phyloP scores from a whole-genome alignment of 2,888 invertebrate genomes.

The Drosophila cognata region DNA sequence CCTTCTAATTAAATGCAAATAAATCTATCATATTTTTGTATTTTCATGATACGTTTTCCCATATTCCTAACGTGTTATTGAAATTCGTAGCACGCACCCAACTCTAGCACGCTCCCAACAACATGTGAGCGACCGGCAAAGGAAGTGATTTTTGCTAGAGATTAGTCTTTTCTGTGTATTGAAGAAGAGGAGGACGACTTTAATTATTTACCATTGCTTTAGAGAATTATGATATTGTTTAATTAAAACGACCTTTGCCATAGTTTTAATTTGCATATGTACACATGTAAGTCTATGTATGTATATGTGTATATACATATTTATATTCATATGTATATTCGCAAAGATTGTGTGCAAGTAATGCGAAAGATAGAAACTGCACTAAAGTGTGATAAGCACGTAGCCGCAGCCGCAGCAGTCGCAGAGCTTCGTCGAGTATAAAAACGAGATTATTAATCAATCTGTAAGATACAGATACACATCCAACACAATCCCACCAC shows the following conservation, averaged over 20 bases:
- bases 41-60: neutral
- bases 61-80: neutral
- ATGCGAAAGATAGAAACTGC: slow-evolving; percentile 67
- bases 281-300: neutral
- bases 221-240: slow-evolving; percentile 54
- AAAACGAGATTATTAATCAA: slow-evolving; percentile 79
- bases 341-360: slow-evolving; percentile 34
- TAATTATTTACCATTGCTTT: slow-evolving; percentile 26
- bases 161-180: slow-evolving; percentile 8
- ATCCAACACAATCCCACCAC: slow-evolving; percentile 47
- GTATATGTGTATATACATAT: neutral
- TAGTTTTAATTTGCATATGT: slow-evolving; percentile 34
- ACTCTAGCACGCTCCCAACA: neutral
- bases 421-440: slow-evolving; percentile 51
- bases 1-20: neutral
- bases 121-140: slow-evolving; percentile 13
- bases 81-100: neutral
- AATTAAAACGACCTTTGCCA: slow-evolving; percentile 70
- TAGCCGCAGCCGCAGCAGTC: slow-evolving; percentile 43
- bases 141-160: slow-evolving; percentile 9
- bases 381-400: slow-evolving; percentile 77
- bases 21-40: neutral
- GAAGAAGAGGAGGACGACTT: neutral
- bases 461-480: slow-evolving; percentile 77
- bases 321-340: slow-evolving; percentile 6